phyloP scores from a whole-genome alignment of 2,113 vertebrate species.

The Ophthalmolycus amberensis region DNA sequence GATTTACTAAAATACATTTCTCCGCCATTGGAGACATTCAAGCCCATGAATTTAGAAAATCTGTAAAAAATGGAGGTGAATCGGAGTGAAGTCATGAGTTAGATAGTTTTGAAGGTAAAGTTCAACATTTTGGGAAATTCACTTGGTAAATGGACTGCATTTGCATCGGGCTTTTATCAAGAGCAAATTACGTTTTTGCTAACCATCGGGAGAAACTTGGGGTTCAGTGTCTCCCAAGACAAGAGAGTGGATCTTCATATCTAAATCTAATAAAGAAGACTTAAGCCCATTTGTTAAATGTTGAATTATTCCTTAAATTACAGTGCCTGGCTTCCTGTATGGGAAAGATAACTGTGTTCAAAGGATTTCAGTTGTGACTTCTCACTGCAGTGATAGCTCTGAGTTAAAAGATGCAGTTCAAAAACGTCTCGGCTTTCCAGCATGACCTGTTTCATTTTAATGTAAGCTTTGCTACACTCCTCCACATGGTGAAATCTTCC shows the following conservation, averaged over 20 bases:
- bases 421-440: background rate
- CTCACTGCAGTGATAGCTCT: background rate
- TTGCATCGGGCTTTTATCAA: background rate
- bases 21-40: slow-evolving; percentile 32
- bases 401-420: background rate
- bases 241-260: background rate
- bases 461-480: slow-evolving; percentile 14
- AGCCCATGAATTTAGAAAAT: slow-evolving; percentile 42
- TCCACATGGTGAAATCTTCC: slow-evolving; percentile 12
- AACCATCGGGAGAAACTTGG: background rate
- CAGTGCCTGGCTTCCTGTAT: background rate
- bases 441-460: background rate
- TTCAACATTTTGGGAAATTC: background rate
- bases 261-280: background rate
- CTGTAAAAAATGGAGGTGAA: slow-evolving; percentile 23
- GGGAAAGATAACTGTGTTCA: background rate
- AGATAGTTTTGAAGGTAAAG: background rate
- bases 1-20: slow-evolving; percentile 45
- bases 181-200: background rate
- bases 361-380: background rate
- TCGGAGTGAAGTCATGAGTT: background rate
- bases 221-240: background rate
- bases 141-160: background rate
- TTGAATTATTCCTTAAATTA: background rate
- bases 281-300: background rate